These are phyloP conservation scores for Salvelinus sp. DNA, from an alignment of 2,113 vertebrate genomes.

Conservation along the genomic window DNA sequence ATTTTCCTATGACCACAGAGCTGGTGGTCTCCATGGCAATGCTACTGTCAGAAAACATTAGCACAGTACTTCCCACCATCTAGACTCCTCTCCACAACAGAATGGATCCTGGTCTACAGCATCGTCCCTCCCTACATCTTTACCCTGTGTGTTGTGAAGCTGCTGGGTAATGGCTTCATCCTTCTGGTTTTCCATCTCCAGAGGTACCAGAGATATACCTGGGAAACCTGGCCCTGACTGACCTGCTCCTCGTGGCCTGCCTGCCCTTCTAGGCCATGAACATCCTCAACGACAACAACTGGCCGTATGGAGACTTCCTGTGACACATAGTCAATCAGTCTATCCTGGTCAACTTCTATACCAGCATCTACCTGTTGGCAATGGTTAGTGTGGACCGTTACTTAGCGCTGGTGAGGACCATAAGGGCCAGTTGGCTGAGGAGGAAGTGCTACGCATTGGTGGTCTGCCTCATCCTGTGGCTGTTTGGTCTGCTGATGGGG, in stretches of 20 bases:
- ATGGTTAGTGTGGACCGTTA: slow-evolving; percentile 92
- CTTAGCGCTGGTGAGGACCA: slow-evolving; percentile 86
- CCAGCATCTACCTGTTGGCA: slow-evolving; percentile 85
- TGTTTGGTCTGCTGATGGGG: slow-evolving; percentile 74
- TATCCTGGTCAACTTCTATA: slow-evolving; percentile 80
- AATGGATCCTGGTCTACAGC: slow-evolving; percentile 62
- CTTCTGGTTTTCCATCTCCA: slow-evolving; percentile 80
- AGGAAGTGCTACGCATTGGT: slow-evolving; percentile 76
- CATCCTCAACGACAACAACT: slow-evolving; percentile 77
- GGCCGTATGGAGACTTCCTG: slow-evolving; percentile 83
- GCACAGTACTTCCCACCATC: slow-evolving; percentile 16
- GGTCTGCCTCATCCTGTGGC: slow-evolving; percentile 81
- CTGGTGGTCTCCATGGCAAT: neutral
- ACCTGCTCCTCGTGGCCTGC: slow-evolving; percentile 78
- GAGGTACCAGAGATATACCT: slow-evolving; percentile 89
- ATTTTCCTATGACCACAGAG: slow-evolving; percentile 40
- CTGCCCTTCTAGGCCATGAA: slow-evolving; percentile 91
- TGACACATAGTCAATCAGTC: slow-evolving; percentile 81
- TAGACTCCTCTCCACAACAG: neutral
- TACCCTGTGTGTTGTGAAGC: slow-evolving; percentile 74
- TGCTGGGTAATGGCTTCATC: slow-evolving; percentile 85
- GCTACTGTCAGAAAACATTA: slow-evolving; percentile 47
- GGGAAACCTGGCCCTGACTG: slow-evolving; percentile 83
- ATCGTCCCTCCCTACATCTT: slow-evolving; percentile 83
- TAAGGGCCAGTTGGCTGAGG: slow-evolving; percentile 81